A percentile compares a stretch with the other conserved stretches of the same genome.
phyloP scores from a whole-genome alignment of 2,113 vertebrate genomes.

The Brachypodius melanocephalos region DNA sequence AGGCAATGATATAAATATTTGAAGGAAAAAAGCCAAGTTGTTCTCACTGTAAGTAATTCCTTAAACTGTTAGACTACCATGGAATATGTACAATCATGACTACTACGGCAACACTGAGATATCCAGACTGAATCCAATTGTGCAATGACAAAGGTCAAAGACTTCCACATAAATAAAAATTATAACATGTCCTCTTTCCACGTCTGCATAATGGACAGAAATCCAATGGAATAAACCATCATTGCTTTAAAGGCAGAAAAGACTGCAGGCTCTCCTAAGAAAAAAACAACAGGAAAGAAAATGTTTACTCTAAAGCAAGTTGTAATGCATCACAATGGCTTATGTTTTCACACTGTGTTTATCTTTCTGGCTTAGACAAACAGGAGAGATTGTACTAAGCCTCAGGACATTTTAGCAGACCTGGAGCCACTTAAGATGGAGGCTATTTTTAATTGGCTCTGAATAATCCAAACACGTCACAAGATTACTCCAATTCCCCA shows the following conservation, averaged over 20 bases:
- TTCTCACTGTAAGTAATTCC: neutral
- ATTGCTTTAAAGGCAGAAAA: neutral
- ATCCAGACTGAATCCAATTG: neutral
- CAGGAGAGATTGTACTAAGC: neutral
- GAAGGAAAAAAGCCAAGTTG: neutral
- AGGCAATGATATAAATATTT: neutral
- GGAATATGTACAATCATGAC: neutral
- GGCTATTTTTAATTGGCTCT: conserved; percentile 44
- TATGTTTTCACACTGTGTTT: conserved; percentile 6
- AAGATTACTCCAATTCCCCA: neutral
- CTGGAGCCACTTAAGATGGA: conserved; percentile 14
- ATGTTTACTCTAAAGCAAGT: neutral
- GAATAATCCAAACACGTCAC: neutral
- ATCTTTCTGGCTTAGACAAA: conserved; percentile 22
- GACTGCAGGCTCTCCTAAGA: neutral
- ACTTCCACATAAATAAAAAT: neutral
- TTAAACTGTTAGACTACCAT: neutral
- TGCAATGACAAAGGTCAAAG: neutral
- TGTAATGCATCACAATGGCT: neutral
- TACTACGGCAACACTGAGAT: neutral
- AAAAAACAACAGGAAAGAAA: neutral
- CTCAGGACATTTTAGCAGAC: neutral
- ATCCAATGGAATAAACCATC: neutral
- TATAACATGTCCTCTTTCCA: neutral
- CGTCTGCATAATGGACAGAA: neutral